Evolutionary conservation across 1,140 invertebrate species (phyloP), one percentile per base, ranked within the genome.

Genomic region (Panagrolaimus sp.): DNA sequence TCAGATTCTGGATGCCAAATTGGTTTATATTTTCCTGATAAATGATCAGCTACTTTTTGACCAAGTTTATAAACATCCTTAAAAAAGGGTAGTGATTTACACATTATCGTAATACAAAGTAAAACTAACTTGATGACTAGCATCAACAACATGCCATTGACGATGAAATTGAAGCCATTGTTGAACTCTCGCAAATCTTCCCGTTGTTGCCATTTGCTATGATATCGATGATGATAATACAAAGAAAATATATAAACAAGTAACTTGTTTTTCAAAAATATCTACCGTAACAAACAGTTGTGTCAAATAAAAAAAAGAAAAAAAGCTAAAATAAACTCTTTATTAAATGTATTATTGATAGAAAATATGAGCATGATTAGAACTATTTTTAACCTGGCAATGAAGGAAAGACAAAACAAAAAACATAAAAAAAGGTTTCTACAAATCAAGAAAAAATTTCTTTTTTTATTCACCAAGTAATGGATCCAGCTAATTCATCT

Each of bases 91-190:
- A 21, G n/a, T 43, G 46, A 70, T 17, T 32, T 63, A 15, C 64
- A 44, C 12, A 0, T 9, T 52, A 24, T 38, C 2, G 6, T n/a
- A 21, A 12, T 14, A 62, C 6, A 72, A 65, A n/a, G 21, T 21
- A 55, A 55, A 55, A 63, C 62, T 14, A 43, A 78, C 81, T 69
- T 83, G 82, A 64, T 73, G 68, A 65, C 70, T 70, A 14, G 78
- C 78, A 52, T 81, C 80, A 52, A 82, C 73, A n/a, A 79, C 65
- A 62, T 83, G 82, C 80, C 80, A 82, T 72, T 83, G 80, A 26
- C 74, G 26, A 17, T 70, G 45, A 44, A 76, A 76, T 17, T 58
- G 68, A 58, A 67, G 63, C 78, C 78, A 79, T 71, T 79, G 78
- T 28, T 75, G 67, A 14, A 79, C 77, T 7, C 77, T 48, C 14